Conservation (phyloP, 2,888 invertebrate species). For the Zygaena filipendulae region DNA sequence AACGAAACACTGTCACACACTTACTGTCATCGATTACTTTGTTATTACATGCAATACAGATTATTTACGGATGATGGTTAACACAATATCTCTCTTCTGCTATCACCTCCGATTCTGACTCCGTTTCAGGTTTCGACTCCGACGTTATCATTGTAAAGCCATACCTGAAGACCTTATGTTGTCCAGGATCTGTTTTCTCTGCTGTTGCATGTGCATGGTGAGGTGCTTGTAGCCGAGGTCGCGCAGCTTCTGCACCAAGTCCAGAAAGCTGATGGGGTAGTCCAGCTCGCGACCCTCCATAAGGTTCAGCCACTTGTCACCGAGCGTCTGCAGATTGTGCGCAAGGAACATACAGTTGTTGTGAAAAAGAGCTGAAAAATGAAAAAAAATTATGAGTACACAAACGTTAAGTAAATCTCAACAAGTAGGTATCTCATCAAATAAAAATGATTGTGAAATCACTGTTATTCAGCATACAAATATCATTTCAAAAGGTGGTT, state of each 20-base stretch:
- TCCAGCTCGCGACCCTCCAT: slow-evolving; percentile 65
- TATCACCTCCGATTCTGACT: no score
- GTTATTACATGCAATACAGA: no score
- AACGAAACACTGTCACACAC: background rate
- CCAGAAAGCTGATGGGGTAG: slow-evolving; percentile 73
- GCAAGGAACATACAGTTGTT: slow-evolving; percentile 93
- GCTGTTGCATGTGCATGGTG: slow-evolving; percentile 77
- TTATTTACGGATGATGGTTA: no score
- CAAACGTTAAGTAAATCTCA: no score
- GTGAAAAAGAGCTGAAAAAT: slow-evolving; percentile 78
- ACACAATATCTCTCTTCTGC: no score
- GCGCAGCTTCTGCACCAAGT: slow-evolving; percentile 74
- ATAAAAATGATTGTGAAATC: no score
- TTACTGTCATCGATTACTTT: no score
- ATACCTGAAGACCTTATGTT: slow-evolving; percentile 81
- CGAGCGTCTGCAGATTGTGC: slow-evolving; percentile 75
- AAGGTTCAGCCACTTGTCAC: slow-evolving; percentile 73
- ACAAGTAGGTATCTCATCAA: no score
- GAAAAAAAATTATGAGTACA: slow-evolving; percentile 7
- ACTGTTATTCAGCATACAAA: no score
- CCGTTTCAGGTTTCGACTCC: no score
- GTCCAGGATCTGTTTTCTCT: slow-evolving; percentile 79
- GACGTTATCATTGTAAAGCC: no score
- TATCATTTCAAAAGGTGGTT: no score
- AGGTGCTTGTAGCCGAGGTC: slow-evolving; percentile 77